A percentile compares a stretch with the other conserved stretches of the same genome.
phyloP scores from a whole-genome alignment of 2,888 invertebrate species.

The Drosophila atripex region DNA sequence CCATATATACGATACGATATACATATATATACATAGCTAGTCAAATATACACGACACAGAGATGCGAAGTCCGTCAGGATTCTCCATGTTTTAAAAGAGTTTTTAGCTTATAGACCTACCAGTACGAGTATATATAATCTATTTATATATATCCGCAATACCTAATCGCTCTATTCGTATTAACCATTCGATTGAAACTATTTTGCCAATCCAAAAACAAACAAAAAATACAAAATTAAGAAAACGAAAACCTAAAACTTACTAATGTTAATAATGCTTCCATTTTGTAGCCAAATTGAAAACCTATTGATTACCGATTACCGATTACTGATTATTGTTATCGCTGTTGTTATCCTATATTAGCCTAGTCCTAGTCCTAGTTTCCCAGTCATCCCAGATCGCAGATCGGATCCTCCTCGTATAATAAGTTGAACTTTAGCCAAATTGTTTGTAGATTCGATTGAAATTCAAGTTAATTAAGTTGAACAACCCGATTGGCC shows the following conservation, averaged over 20 bases:
- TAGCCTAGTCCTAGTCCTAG: slow-evolving; percentile 47
- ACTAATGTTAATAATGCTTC: slow-evolving; percentile 58
- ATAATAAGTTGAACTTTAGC: slow-evolving; percentile 33
- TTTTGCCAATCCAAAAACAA: slow-evolving; percentile 33
- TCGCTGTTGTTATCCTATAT: slow-evolving; percentile 57
- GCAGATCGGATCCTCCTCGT: slow-evolving; percentile 17
- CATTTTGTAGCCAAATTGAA: slow-evolving; percentile 70
- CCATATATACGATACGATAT: no score
- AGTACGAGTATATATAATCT: not conserved
- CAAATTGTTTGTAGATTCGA: slow-evolving; percentile 17
- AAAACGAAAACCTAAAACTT: slow-evolving; percentile 7
- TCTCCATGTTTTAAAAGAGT: slow-evolving; percentile 26
- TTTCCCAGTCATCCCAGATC: slow-evolving; percentile 10
- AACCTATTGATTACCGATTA: slow-evolving; percentile 40
- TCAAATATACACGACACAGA: slow-evolving; percentile 33
- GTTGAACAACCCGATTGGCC: slow-evolving; percentile 24
- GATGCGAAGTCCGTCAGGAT: not conserved
- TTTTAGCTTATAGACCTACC: slow-evolving; percentile 31
- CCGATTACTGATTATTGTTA: slow-evolving; percentile 50
- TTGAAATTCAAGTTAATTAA: slow-evolving; percentile 1
- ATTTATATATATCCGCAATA: slow-evolving; percentile 9
- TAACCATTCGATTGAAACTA: slow-evolving; percentile 18
- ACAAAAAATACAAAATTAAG: not conserved
- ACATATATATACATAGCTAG: slow-evolving; percentile 38
- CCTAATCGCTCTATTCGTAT: slow-evolving; percentile 23